These are phyloP conservation scores for Herminia tarsipennalis DNA, from an alignment of 2,888 invertebrate species.

Conservation along the genomic window DNA sequence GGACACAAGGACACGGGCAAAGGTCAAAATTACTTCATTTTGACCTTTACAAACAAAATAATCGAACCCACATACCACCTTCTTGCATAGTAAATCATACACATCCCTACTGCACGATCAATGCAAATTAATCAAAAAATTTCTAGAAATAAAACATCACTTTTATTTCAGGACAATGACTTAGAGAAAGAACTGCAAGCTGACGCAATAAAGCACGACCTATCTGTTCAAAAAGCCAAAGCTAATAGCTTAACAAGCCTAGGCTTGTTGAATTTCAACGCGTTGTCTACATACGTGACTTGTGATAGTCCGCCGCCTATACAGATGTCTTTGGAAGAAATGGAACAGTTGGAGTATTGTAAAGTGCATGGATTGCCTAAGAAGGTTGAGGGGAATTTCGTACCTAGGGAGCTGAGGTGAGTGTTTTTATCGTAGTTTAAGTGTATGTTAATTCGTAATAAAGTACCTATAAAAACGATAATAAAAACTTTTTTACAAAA, in stretches of 20 bases:
- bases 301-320: constrained; percentile 94
- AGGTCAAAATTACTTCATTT: too few species aligned
- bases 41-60: too few species aligned
- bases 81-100: too few species aligned
- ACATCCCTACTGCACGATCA: too few species aligned
- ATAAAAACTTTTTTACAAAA: too few species aligned
- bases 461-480: too few species aligned
- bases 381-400: constrained; percentile 88
- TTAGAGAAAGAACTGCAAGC: constrained; percentile 76
- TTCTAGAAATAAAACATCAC: not conserved
- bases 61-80: too few species aligned
- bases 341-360: constrained; percentile 89
- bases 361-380: constrained; percentile 90
- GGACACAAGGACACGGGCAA: too few species aligned
- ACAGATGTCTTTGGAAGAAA: constrained; percentile 92
- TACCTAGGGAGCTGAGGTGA: constrained; percentile 87
- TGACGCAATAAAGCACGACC: constrained; percentile 67
- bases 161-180: constrained; percentile 69
- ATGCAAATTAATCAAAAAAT: too few species aligned
- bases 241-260: constrained; percentile 68
- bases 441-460: too few species aligned
- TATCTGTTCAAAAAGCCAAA: constrained; percentile 64
- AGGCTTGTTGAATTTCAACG: constrained; percentile 78
- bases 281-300: constrained; percentile 87
- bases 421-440: too few species aligned